Base-by-base conservation (phyloP, 2,797 vertebrate genomes). In the Jordanella pulchra region DNA sequence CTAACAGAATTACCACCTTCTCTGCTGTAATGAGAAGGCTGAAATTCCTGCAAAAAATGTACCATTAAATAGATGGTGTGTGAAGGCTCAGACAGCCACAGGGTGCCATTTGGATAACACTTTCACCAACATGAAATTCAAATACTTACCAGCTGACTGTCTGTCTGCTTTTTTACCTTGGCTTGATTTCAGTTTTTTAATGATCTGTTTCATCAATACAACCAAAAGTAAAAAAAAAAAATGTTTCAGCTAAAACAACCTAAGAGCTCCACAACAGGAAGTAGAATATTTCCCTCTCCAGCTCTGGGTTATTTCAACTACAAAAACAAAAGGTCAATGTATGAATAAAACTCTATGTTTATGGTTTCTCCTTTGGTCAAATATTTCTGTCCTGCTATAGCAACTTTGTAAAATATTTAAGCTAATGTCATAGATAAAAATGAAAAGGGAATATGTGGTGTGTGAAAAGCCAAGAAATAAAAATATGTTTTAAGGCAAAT, bases 301-400 rank as follows among this genome's bases (percentile, higher is more conserved):
- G 35, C 67, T 70, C 44, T 61, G 56, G 72, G 73, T 65, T 53
- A 56, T 75, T 80, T 21, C 42, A 44, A 54, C 64, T 28, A 51
- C 2, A 18, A 75, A 80, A n/a, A n/a, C n/a, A n/a, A n/a, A 75
- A 80, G 81, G 71, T 84, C 76, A 78, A 66, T 64, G 86, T 65
- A 75, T 77, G 78, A 84, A 83, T 87, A 67, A 83, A 81, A 83
- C 11, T 68, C 72, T 80, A 85, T 86, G 78, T 77, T 87, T 72
- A 74, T 72, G 23, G 60, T 78, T 71, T 79, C 78, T 75, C n/a
- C 58, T 55, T n/a, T 58, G 77, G 78, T 84, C 69, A 77, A 82
- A 86, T 72, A 78, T 28, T 71, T 1, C 65, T 12, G 39, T 35
- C 77, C 77, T 50, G 4, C 71, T 1, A 69, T 76, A 64, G 76